phyloP scores from a whole-genome alignment of 2,113 vertebrate species.

The Bagarius yarrelli region DNA sequence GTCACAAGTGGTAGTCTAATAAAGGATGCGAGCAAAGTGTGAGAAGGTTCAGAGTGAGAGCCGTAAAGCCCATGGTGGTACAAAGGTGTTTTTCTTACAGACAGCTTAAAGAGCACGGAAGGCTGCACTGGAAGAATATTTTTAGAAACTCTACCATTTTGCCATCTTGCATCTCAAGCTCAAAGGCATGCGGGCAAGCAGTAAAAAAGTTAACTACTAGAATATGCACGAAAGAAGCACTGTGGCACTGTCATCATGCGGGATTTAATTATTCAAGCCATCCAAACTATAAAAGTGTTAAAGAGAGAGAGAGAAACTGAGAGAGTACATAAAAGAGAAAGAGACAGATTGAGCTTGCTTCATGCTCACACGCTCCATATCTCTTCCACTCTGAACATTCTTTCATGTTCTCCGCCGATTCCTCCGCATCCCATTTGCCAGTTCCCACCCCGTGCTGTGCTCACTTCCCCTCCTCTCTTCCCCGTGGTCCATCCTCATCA shows the following conservation, averaged over 20 bases:
- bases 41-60: background rate
- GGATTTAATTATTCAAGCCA: constrained; percentile 59
- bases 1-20: background rate
- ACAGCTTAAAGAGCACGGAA: background rate
- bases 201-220: constrained; percentile 58
- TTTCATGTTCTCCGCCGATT: constrained; percentile 30
- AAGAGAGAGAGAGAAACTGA: constrained; percentile 37
- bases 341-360: constrained; percentile 16
- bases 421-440: constrained; percentile 5
- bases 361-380: constrained; percentile 4
- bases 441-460: background rate
- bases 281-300: constrained; percentile 3
- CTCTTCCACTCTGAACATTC: constrained; percentile 16
- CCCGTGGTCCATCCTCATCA: constrained; percentile 32
- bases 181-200: constrained; percentile 54
- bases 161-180: constrained; percentile 56
- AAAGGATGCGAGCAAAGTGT: background rate
- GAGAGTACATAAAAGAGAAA: constrained; percentile 30
- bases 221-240: constrained; percentile 61
- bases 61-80: background rate
- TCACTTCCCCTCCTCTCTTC: constrained; percentile 28
- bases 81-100: constrained; percentile 1
- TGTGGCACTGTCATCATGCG: constrained; percentile 48
- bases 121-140: constrained; percentile 50
- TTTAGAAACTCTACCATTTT: constrained; percentile 54